These are phyloP conservation scores for Molorchus minor DNA, from an alignment of 2,888 invertebrate genomes.

Conservation along the genomic window DNA sequence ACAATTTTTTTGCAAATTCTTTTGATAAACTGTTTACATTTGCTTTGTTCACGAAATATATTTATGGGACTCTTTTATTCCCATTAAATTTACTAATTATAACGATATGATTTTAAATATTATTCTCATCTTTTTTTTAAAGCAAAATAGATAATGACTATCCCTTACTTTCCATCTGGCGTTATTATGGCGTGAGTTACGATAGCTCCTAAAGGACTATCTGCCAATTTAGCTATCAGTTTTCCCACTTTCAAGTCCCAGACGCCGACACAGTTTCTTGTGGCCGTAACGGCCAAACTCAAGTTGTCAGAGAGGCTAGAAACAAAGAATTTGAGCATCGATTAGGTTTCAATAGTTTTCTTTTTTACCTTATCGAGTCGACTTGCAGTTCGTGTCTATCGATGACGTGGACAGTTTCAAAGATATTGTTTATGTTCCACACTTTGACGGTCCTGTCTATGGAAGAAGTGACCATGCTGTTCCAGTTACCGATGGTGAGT, in stretches of 20 bases:
- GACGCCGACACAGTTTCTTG: conserved; percentile 92
- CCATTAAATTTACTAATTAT: no score
- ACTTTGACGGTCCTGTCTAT: conserved; percentile 98
- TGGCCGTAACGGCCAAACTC: conserved; percentile 89
- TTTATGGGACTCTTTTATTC: no score
- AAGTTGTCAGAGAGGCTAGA: conserved; percentile 79
- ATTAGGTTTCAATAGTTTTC: not conserved
- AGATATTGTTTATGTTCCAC: conserved; percentile 99
- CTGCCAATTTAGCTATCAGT: conserved; percentile 86
- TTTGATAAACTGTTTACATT: no score
- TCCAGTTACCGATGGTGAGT: conserved; percentile 88
- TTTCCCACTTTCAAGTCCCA: conserved; percentile 91
- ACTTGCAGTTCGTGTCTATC: conserved; percentile 95
- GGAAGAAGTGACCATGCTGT: conserved; percentile 94
- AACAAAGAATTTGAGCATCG: conserved; percentile 3
- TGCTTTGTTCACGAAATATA: no score
- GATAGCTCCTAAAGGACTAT: conserved; percentile 92
- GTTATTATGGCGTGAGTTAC: conserved; percentile 93
- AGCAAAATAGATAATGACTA: no score
- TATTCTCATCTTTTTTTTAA: no score
- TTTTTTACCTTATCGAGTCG: conserved; percentile 81
- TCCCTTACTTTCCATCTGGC: conserved; percentile 78
- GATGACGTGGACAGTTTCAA: conserved; percentile 96
- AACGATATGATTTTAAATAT: no score
- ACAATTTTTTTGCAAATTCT: no score